Conservation (phyloP, 2,888 invertebrate species). For the Drosophila robusta region DNA sequence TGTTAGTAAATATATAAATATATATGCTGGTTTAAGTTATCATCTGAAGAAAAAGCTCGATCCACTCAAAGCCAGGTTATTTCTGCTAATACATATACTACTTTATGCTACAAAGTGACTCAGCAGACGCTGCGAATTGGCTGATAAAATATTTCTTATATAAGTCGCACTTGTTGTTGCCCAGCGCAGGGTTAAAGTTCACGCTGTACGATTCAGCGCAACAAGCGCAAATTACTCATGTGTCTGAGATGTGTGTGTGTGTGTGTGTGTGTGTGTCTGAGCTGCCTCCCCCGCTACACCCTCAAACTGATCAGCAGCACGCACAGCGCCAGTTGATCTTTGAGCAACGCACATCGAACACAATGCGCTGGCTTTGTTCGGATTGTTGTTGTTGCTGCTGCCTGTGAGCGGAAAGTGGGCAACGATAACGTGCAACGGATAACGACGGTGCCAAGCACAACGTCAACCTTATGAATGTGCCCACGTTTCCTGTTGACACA, state of each 20-base stretch:
- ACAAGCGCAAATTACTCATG: slow-evolving; percentile 50
- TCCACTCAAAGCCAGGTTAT: no score
- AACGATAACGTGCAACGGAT: slow-evolving; percentile 61
- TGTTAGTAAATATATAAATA: no score
- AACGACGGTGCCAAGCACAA: slow-evolving; percentile 55
- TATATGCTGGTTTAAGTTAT: no score
- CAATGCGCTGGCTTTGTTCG: slow-evolving; percentile 56
- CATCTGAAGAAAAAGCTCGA: no score
- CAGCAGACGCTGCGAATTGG: background rate
- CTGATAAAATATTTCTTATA: slow-evolving; percentile 13
- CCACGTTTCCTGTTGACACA: slow-evolving; percentile 75
- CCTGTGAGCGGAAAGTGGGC: slow-evolving; percentile 57
- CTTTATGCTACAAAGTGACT: background rate
- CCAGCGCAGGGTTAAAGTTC: slow-evolving; percentile 35
- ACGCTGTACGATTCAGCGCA: slow-evolving; percentile 20
- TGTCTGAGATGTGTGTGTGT: background rate
- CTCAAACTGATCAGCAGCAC: slow-evolving; percentile 12
- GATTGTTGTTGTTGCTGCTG: slow-evolving; percentile 5
- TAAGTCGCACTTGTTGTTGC: slow-evolving; percentile 4
- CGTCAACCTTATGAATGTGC: slow-evolving; percentile 61
- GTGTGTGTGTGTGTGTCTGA: background rate
- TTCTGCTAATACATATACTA: no score
- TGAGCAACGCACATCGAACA: slow-evolving; percentile 28
- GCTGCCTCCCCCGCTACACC: background rate
- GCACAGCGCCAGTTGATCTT: slow-evolving; percentile 50